Evolutionary conservation across 2,113 vertebrate species (phyloP).

Genomic region (Corythornis cristatus): DNA sequence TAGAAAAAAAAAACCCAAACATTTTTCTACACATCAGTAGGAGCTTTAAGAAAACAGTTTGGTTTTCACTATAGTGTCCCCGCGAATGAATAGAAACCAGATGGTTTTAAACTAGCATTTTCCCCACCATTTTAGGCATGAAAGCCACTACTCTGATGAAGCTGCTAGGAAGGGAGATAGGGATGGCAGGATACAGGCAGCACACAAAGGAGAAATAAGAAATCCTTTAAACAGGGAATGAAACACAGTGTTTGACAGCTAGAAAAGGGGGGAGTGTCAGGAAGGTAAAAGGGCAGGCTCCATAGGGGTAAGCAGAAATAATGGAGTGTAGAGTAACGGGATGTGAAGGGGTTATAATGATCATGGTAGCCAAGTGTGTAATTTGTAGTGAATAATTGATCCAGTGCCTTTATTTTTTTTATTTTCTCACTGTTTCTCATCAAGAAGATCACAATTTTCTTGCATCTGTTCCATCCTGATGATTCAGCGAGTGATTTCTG

Average conservation of each 20-base stretch:
- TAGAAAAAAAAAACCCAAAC: not conserved
- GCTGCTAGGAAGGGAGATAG: conserved; percentile 13
- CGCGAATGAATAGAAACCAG: conserved; percentile 53
- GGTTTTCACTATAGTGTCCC: conserved; percentile 31
- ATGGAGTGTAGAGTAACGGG: not conserved
- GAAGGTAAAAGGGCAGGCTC: conserved; percentile 41
- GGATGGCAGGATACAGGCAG: conserved; percentile 9
- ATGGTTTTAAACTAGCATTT: conserved; percentile 44
- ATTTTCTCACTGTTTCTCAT: conserved; percentile 10
- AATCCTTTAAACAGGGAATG: conserved; percentile 55
- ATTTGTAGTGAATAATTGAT: conserved; percentile 58
- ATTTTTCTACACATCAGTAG: conserved; percentile 21
- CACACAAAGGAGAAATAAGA: conserved; percentile 57
- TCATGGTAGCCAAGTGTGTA: not conserved
- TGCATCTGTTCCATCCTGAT: conserved; percentile 37
- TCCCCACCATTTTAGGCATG: conserved; percentile 36
- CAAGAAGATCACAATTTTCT: conserved; percentile 43
- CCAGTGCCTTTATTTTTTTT: not conserved
- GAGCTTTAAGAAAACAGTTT: conserved; percentile 34
- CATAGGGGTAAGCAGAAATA: conserved; percentile 22
- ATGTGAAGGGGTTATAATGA: conserved; percentile 30
- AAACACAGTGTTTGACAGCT: conserved; percentile 42
- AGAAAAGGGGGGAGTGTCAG: conserved; percentile 55
- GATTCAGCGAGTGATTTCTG: conserved; percentile 54
- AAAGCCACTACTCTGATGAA: conserved; percentile 52